Evolutionary conservation across 1,140 invertebrate genomes (phyloP), one percentile per base, ranked within the genome.

Genomic region (Drosophila nebulosa): DNA sequence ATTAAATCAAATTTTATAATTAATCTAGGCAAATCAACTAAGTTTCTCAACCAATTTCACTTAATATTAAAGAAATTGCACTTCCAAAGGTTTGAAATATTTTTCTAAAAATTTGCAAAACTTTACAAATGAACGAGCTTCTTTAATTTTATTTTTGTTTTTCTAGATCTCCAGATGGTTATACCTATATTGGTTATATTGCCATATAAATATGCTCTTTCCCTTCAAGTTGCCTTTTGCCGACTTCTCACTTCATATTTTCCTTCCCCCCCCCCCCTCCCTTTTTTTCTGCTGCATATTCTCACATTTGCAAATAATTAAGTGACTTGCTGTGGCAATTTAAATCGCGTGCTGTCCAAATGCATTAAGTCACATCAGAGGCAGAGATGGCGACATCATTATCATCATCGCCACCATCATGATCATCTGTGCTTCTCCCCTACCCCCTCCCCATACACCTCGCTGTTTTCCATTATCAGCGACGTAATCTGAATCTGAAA

Each of bases 271-370:
- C 14, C 9, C 22, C 22, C 1, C 22, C 46, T 1, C n/a, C 9
- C 4, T 18, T 4, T 12, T 21, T 36, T 57, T 21, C 52, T 39
- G 36, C 16, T n/a, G 36, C 36, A 39, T 39, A 52, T 74, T 77
- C 42, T 55, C 78, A 81, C 83, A 86, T 88, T 86, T 88, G 81
- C 83, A 88, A 81, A 57, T 88, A 86, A 88, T 88, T 86, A 86
- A 86, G 78, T 88, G 83, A 63, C 66, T 61, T 66, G 58, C 26
- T 42, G 65, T 21, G 72, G 59, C 73, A 75, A 76, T 76, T 75
- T 69, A 69, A 76, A 70, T 76, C 74, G 74, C 74, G 72, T 76
- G 74, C 74, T 77, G 83, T 86, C 78, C 78, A 62, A 74, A 78
- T 78, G 64, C 83, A 86, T 88, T 86, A 86, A 81, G 78, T 24